Percentiles rank a stretch among this genome's conserved stretches.
phyloP scores from a whole-genome alignment of 2,797 vertebrate genomes.

The Gephyroberyx darwinii region DNA sequence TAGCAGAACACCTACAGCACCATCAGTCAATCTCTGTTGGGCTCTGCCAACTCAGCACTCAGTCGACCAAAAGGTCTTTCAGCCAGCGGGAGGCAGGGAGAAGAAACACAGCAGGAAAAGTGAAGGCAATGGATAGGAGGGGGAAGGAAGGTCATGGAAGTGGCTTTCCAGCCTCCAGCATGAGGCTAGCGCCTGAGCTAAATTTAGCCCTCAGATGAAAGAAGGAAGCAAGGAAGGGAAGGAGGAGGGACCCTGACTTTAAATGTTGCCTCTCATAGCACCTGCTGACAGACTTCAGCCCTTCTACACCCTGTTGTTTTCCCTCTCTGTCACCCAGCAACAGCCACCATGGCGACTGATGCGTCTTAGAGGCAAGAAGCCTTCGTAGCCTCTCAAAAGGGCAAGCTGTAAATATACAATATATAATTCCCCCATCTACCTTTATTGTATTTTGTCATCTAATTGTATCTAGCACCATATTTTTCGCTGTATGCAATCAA shows the following conservation, averaged over 20 bases:
- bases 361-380: conserved; percentile 17
- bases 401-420: neutral
- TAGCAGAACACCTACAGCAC: conserved; percentile 20
- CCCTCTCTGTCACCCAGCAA: conserved; percentile 64
- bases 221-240: conserved; percentile 49
- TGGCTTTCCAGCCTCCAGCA: conserved; percentile 38
- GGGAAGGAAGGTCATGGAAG: neutral
- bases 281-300: conserved; percentile 77
- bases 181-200: conserved; percentile 57
- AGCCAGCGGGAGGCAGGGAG: neutral
- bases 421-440: too few relatives aligned
- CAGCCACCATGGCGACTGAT: conserved; percentile 61
- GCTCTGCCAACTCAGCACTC: neutral
- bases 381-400: neutral
- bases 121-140: neutral
- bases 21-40: conserved; percentile 11
- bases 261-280: conserved; percentile 75
- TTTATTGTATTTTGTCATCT: too few relatives aligned
- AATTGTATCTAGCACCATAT: too few relatives aligned
- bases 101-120: conserved; percentile 20
- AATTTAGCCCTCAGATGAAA: conserved; percentile 74
- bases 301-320: conserved; percentile 56
- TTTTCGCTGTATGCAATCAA: too few relatives aligned
- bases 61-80: neutral
- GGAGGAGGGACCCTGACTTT: conserved; percentile 60